Evolutionary conservation across 2,888 invertebrate genomes (phyloP).

Genomic region (Fragum fragum): DNA sequence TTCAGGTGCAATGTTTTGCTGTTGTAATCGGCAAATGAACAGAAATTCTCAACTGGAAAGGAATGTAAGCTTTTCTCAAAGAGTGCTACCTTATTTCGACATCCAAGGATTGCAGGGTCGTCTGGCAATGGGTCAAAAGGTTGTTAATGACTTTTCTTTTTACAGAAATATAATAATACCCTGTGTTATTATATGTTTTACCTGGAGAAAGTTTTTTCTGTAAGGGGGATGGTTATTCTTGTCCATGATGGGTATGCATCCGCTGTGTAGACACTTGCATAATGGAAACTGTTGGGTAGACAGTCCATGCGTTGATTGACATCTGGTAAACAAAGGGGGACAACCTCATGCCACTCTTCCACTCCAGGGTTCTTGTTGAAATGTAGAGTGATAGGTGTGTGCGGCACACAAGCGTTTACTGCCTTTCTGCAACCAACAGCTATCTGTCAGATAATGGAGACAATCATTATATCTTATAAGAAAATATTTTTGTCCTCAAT

Average conservation of each 20-base stretch:
- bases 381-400: slow-evolving; percentile 82
- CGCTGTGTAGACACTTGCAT: slow-evolving; percentile 82
- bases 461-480: no score
- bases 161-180: no score
- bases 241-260: slow-evolving; percentile 84
- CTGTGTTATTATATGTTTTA: no score
- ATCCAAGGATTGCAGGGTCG: no score
- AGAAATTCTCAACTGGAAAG: no score
- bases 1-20: no score
- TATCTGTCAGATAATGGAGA: slow-evolving; percentile 84
- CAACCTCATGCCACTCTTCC: slow-evolving; percentile 85
- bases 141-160: no score
- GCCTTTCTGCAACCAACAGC: slow-evolving; percentile 85
- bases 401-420: slow-evolving; percentile 77
- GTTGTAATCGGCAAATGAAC: no score
- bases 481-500: no score
- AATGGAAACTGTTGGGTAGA: slow-evolving; percentile 84
- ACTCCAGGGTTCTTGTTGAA: slow-evolving; percentile 85
- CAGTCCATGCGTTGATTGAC: slow-evolving; percentile 83
- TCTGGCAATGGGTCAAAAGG: no score
- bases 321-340: slow-evolving; percentile 85
- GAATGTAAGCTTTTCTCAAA: no score
- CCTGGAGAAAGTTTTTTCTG: slow-evolving; percentile 86
- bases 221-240: slow-evolving; percentile 84
- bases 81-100: no score